A percentile compares a stretch with the other conserved stretches of the same genome.
phyloP scores from a whole-genome alignment of 2,888 invertebrate species.

The Linnaemya tessellans region DNA sequence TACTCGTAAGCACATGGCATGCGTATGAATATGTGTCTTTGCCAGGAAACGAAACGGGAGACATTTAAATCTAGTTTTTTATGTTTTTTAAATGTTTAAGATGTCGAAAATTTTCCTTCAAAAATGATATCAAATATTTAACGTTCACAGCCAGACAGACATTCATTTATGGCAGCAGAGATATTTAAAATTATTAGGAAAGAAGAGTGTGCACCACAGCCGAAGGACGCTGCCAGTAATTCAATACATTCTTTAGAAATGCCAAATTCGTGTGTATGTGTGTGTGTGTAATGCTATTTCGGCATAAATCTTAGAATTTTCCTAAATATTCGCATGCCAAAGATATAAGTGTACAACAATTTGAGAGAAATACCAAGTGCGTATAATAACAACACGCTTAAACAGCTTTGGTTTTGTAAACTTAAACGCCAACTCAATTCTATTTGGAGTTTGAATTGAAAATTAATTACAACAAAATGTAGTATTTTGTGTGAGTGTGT shows the following conservation, averaged over 20 bases:
- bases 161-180: neutral
- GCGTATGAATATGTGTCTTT: neutral
- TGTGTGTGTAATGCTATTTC: neutral
- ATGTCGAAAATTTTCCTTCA: constrained; percentile 36
- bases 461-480: constrained; percentile 1
- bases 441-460: neutral
- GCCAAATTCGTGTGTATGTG: too few species aligned
- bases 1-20: neutral
- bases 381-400: neutral
- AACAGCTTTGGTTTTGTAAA: neutral
- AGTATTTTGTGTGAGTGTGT: neutral
- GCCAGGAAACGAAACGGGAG: neutral
- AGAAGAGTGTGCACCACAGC: neutral
- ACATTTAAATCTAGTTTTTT: constrained; percentile 25
- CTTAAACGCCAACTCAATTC: neutral
- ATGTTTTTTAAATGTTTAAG: constrained; percentile 44
- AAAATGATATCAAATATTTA: constrained; percentile 1
- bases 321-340: neutral
- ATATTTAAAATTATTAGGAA: neutral
- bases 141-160: neutral
- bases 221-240: neutral
- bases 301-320: neutral
- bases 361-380: too few species aligned
- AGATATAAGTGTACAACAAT: neutral
- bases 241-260: too few species aligned